These are phyloP conservation scores for Porites lutea DNA, from an alignment of 64 coral and sea anemone species.

Conservation along the genomic window DNA sequence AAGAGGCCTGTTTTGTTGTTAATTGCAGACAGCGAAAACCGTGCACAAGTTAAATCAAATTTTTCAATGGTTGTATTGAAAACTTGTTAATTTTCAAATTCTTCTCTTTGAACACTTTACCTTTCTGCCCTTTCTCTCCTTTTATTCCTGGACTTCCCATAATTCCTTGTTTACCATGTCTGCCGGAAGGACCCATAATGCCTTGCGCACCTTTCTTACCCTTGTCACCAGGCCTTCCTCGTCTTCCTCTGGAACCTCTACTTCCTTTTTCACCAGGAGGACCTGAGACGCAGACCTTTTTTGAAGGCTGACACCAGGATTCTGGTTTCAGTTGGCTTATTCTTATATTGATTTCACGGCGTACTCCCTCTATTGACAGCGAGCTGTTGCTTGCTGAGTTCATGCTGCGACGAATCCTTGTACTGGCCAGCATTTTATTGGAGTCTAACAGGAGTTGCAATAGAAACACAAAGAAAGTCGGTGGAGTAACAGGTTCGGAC, in stretches of 20 bases:
- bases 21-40: too few relatives aligned
- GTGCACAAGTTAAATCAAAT: too few relatives aligned
- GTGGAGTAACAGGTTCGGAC: too few relatives aligned
- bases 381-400: background rate
- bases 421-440: background rate
- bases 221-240: conserved; percentile 29
- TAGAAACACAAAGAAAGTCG: background rate
- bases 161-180: conserved; percentile 59
- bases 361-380: conserved; percentile 23
- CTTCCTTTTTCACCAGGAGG: conserved; percentile 39
- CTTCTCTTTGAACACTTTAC: background rate
- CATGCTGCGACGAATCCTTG: conserved; percentile 2
- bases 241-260: conserved; percentile 41
- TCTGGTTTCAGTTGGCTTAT: conserved; percentile 1
- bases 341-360: conserved; percentile 25
- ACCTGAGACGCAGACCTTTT: conserved; percentile 57
- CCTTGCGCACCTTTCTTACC: conserved; percentile 48
- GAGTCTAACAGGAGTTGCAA: background rate
- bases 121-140: conserved; percentile 4
- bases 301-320: conserved; percentile 25
- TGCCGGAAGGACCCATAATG: conserved; percentile 41
- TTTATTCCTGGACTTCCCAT: conserved; percentile 53
- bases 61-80: too few relatives aligned
- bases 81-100: too few relatives aligned
- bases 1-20: too few relatives aligned